These are phyloP conservation scores for Trichoplusia ni DNA, from an alignment of 1,140 invertebrate species.

Conservation along the genomic window DNA sequence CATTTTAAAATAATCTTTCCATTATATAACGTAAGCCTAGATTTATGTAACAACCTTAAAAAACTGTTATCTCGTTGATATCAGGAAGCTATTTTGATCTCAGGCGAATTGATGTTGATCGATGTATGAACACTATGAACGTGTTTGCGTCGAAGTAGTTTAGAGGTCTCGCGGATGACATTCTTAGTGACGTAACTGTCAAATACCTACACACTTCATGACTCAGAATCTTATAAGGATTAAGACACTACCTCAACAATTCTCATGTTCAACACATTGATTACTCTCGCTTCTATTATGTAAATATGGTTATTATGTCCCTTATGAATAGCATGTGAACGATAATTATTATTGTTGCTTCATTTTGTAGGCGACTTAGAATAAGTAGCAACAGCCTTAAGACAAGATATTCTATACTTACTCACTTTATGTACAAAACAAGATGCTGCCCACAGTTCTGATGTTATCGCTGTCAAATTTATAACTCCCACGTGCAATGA, in stretches of 20 bases:
- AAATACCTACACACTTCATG: slow-evolving; percentile 21
- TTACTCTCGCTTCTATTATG: too few relatives aligned
- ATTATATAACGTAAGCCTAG: slow-evolving; percentile 2
- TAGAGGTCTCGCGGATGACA: slow-evolving; percentile 39
- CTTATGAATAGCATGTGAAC: too few relatives aligned
- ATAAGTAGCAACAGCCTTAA: too few relatives aligned
- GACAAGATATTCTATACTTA: too few relatives aligned
- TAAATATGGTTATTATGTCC: too few relatives aligned
- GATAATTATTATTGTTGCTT: too few relatives aligned
- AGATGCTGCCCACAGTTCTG: slow-evolving; percentile 3
- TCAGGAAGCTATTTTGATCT: slow-evolving; percentile 46
- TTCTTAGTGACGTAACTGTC: slow-evolving; percentile 18
- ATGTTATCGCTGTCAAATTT: slow-evolving; percentile 1
- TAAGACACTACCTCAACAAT: too few relatives aligned
- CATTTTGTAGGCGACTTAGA: too few relatives aligned
- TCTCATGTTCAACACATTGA: too few relatives aligned
- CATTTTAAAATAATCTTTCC: neutral
- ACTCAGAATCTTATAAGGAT: slow-evolving; percentile 18
- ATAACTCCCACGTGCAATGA: slow-evolving; percentile 8
- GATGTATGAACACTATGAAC: slow-evolving; percentile 45
- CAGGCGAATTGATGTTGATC: slow-evolving; percentile 53
- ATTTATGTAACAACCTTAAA: slow-evolving; percentile 27
- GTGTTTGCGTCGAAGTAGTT: slow-evolving; percentile 33
- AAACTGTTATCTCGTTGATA: slow-evolving; percentile 33
- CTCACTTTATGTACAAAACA: neutral